Conservation (phyloP, 1,140 invertebrate species). For the Druon quercuslanigerum region DNA sequence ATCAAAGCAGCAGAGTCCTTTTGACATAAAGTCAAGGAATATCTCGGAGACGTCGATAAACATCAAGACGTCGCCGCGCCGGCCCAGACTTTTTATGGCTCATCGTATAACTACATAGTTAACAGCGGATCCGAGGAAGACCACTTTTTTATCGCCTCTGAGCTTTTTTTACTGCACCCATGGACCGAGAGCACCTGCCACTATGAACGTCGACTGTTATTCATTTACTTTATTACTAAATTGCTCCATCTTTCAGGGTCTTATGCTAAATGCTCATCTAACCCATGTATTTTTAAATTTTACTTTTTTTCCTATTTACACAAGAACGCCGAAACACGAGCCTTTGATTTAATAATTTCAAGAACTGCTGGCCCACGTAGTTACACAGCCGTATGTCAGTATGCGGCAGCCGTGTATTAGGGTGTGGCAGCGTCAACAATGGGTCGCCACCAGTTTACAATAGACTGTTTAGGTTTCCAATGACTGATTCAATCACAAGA, state of each 20-base stretch:
- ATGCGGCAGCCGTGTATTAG: no score
- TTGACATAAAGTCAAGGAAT: neutral
- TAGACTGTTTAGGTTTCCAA: no score
- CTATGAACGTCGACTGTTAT: neutral
- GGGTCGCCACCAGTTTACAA: no score
- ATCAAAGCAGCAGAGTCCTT: slow-evolving; percentile 17
- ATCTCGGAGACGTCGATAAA: slow-evolving; percentile 17
- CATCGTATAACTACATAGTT: slow-evolving; percentile 25
- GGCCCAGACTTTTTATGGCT: neutral
- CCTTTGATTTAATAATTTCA: no score
- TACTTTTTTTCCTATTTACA: neutral
- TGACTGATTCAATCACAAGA: no score
- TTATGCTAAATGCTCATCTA: neutral
- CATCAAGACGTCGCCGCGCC: slow-evolving; percentile 9
- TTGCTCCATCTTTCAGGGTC: neutral
- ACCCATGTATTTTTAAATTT: neutral
- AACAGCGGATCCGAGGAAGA: neutral
- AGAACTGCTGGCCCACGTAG: no score
- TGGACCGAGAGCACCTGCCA: slow-evolving; percentile 13
- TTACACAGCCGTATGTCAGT: no score
- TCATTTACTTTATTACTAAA: neutral
- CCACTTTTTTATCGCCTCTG: neutral
- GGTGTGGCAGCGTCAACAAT: no score
- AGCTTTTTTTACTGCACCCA: slow-evolving; percentile 5
- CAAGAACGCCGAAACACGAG: no score